Evolutionary conservation across 1,140 invertebrate species (phyloP).

Genomic region (Manduca sexta): DNA sequence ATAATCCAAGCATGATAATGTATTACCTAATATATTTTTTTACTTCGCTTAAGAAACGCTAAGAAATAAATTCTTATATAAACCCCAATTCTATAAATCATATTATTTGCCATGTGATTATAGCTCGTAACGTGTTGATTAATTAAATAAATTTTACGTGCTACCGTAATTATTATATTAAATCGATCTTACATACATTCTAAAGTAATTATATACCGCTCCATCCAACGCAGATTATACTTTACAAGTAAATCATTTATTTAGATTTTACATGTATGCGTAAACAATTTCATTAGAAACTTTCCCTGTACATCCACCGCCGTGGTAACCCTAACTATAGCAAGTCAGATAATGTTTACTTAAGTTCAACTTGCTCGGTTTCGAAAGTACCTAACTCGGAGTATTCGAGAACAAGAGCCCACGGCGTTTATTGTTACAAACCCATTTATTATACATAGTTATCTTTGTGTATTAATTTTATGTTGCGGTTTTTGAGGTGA

Average conservation of each 20-base stretch:
- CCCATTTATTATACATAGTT: slow-evolving; percentile 43
- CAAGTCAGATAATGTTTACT: slow-evolving; percentile 27
- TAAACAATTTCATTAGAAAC: background rate
- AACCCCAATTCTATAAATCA: no score
- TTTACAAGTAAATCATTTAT: background rate
- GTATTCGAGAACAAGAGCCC: slow-evolving; percentile 38
- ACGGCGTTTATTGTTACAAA: slow-evolving; percentile 47
- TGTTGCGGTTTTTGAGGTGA: slow-evolving; percentile 11
- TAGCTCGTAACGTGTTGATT: no score
- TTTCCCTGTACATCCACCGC: background rate
- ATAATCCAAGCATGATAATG: no score
- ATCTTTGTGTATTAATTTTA: slow-evolving; percentile 39
- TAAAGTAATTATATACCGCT: no score
- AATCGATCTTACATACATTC: no score
- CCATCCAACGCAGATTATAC: no score
- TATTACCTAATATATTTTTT: no score
- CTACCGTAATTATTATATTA: no score
- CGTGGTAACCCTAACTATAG: slow-evolving; percentile 4
- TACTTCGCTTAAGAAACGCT: no score
- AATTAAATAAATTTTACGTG: no score
- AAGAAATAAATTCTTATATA: no score
- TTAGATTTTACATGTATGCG: background rate
- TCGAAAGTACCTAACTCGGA: slow-evolving; percentile 4
- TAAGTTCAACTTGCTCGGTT: slow-evolving; percentile 18
- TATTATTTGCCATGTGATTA: no score